Base-by-base conservation (phyloP, 2,888 invertebrate genomes). In the Eupsilia transversa region DNA sequence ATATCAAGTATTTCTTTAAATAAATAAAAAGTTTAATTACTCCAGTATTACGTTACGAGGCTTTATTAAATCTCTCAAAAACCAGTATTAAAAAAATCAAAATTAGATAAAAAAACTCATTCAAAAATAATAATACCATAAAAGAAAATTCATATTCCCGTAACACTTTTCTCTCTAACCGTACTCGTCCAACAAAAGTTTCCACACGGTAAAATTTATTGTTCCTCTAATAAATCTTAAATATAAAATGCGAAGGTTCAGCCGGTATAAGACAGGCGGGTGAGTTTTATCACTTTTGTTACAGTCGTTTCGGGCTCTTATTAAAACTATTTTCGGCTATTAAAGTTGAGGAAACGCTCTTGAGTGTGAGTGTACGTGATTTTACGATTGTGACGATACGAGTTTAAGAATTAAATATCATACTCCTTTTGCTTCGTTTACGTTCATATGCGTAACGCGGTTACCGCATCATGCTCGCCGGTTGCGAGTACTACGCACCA, bases 141-240 rank as follows among this genome's bases (percentile, higher is more conserved):
- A 80, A 78, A 56, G n/a, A 72, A 74, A 74, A 63, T 67, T 70
- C 38, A 72, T 65, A 71, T 57, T 60, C 52, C 63, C 56, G 52
- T 63, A 88, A 79, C 82, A 78, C 87, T 86, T 83, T 60, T 67
- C 67, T 59, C 7, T 10, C 14, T 73, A 43, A 79, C 74, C 35
- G 80, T 88, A 87, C 87, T 75, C 84, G 70, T 80, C 85, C 17
- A 57, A 72, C 73, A 74, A 83, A 87, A 86, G 76, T 88, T 93
- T 91, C 88, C 89, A 89, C 89, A 79, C 89, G 87, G 90, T 92
- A 90, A 93, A 92, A 91, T 92, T 92, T 92, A 93, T 92, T 90
- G 89, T 87, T 83, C 80, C 80, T 74, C 83, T 84, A 87, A 89
- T 92, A 92, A 93, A 93, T 92, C 89, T 89, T 80, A 88, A 91